Base-by-base conservation (phyloP, 2,797 vertebrate species). In the Sorex maritimensis region DNA sequence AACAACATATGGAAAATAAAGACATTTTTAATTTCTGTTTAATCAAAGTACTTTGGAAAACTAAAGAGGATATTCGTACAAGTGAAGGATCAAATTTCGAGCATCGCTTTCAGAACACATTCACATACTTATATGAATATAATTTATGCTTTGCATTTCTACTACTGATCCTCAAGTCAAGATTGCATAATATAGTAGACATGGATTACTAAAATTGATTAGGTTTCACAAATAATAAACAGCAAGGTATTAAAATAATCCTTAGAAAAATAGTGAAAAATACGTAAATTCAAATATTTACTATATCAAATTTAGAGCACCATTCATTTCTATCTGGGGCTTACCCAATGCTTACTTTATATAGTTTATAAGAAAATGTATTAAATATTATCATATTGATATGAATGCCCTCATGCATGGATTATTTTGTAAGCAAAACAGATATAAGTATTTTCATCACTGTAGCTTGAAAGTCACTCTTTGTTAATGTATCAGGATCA, bases 41-140 rank as follows among this genome's bases (percentile, higher is more conserved):
- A 92, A 94, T 83, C 78, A 94, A 93, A 84, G 23, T 67, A 87
- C 84, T 86, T 92, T 91, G 44, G 68, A 94, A 26, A 95, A 44
- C 15, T 49, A 78, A 88, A 88, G 63, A 81, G 71, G 65, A 44
- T 72, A 58, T 92, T 85, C 24, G 1, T 74, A 87, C 44, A 93
- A 92, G 74, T 41, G 26, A 92, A 91, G 71, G 65, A 75, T 30
- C 34, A 94, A 28, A 81, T 94, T 90, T 68, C 85, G 38, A 92
- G 75, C 17, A 92, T 79, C 67, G 77, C 24, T 52, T 79, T 73
- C 19, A 41, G 38, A 23, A 73, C 38, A 73, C 41, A 34, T 72
- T 41, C 69, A 73, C 38, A 73, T 17, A 44, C 1, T 80, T 73
- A 63, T 74, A 61, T 58, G 23, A 84, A 88, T 58, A 14, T 26